Percentiles rank a stretch among this genome's conserved stretches.
phyloP scores from a whole-genome alignment of 2,888 invertebrate species.

The Himalopsyche tibetana region DNA sequence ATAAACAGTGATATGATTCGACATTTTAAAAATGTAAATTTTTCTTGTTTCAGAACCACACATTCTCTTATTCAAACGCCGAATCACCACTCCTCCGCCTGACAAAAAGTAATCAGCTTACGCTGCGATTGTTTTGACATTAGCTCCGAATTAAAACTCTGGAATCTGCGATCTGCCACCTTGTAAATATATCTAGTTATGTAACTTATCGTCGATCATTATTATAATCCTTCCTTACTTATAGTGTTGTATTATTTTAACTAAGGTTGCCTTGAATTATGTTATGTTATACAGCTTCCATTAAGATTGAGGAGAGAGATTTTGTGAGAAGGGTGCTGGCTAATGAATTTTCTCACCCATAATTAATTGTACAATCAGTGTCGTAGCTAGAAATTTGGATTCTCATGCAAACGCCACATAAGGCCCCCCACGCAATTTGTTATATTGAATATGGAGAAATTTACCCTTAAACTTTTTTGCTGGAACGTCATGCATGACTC shows the following conservation, averaged over 20 bases:
- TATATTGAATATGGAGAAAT: no score
- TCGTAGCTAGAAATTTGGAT: no score
- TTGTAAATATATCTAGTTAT: slow-evolving; percentile 21
- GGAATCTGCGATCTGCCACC: slow-evolving; percentile 42
- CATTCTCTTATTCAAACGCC: slow-evolving; percentile 89
- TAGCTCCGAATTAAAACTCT: slow-evolving; percentile 23
- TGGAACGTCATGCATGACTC: no score
- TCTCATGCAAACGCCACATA: no score
- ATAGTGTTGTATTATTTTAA: slow-evolving; percentile 36
- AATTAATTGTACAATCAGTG: no score
- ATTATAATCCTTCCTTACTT: slow-evolving; percentile 8
- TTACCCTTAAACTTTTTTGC: no score
- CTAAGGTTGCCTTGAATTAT: not conserved
- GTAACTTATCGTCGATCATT: slow-evolving; percentile 4
- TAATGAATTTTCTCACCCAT: no score
- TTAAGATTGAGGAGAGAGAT: not conserved
- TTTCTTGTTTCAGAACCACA: slow-evolving; percentile 85
- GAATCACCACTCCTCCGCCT: slow-evolving; percentile 78
- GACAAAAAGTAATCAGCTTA: slow-evolving; percentile 60
- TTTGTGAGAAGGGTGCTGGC: no score
- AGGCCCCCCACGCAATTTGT: no score
- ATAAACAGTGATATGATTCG: no score
- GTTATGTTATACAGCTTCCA: not conserved
- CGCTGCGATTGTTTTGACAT: not conserved
- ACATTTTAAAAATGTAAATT: no score